A percentile compares a stretch with the other conserved stretches of the same genome.
phyloP scores from a whole-genome alignment of 2,888 invertebrate species.

The Oscheius onirici region DNA sequence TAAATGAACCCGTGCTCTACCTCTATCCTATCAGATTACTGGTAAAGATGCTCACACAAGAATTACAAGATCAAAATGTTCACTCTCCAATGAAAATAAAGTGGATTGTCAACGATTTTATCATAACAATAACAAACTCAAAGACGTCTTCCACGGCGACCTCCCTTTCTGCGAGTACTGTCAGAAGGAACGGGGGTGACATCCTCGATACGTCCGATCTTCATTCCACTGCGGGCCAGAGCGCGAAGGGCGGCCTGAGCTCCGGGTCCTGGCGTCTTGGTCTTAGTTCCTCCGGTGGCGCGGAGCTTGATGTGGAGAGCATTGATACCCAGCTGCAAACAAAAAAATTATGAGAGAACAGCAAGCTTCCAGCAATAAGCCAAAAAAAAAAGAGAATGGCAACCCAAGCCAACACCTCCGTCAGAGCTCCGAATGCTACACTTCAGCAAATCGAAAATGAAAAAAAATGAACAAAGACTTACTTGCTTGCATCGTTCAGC shows the following conservation, averaged over 20 bases:
- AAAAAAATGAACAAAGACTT: conserved; percentile 25
- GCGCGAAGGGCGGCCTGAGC: conserved; percentile 95
- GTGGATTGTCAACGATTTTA: conserved; percentile 32
- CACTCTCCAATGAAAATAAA: neutral
- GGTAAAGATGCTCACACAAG: neutral
- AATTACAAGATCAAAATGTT: neutral
- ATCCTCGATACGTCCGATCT: conserved; percentile 97
- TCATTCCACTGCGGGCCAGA: conserved; percentile 97
- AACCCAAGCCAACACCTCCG: too few species aligned
- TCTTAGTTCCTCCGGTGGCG: conserved; percentile 86
- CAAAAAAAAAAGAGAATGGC: too few species aligned
- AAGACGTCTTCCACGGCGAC: conserved; percentile 98
- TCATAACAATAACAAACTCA: conserved; percentile 75
- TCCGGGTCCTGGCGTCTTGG: conserved; percentile 81
- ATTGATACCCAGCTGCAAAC: conserved; percentile 82
- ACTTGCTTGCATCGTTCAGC: conserved; percentile 96
- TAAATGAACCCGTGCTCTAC: neutral
- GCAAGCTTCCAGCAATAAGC: too few species aligned
- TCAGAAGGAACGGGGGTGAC: conserved; percentile 99
- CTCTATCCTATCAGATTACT: neutral
- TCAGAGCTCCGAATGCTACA: too few species aligned
- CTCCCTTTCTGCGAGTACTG: conserved; percentile 98
- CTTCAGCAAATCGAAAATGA: too few species aligned
- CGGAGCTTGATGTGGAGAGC: conserved; percentile 97
- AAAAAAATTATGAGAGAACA: neutral